Percentiles rank a stretch among this genome's conserved stretches.
phyloP scores from a whole-genome alignment of 2,113 vertebrate species.

The Patagioenas fasciata region DNA sequence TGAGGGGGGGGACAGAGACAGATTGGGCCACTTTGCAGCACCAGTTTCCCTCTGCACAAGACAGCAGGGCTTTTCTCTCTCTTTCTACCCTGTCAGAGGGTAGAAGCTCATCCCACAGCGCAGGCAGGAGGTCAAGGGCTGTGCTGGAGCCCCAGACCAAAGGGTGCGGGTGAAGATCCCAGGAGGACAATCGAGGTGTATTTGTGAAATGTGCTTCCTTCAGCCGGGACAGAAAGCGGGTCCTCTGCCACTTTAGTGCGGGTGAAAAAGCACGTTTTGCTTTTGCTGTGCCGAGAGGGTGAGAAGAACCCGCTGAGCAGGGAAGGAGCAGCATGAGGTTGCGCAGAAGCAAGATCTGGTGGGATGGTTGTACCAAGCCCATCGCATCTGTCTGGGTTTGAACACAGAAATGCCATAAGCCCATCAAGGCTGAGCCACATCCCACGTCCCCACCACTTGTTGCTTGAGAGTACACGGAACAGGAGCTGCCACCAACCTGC shows the following conservation, averaged over 20 bases:
- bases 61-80: not conserved
- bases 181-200: not conserved
- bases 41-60: not conserved
- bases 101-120: not conserved
- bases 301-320: accelerated
- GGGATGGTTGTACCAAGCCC: not conserved
- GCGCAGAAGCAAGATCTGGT: accelerated
- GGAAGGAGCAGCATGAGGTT: not conserved
- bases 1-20: not conserved
- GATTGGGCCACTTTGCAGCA: not conserved
- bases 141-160: not conserved
- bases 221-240: not conserved
- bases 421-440: not conserved
- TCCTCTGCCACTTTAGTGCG: not conserved
- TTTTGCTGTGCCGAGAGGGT: not conserved
- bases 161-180: not conserved
- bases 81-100: not conserved
- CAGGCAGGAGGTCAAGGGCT: not conserved
- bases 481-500: not conserved
- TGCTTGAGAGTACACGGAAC: not conserved
- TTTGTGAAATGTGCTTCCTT: accelerated
- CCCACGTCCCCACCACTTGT: accelerated
- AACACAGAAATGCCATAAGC: not conserved
- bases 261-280: not conserved
- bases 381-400: accelerated